Evolutionary conservation across 2,113 vertebrate species (phyloP).

Genomic region (Neolamprologus ventralis): DNA sequence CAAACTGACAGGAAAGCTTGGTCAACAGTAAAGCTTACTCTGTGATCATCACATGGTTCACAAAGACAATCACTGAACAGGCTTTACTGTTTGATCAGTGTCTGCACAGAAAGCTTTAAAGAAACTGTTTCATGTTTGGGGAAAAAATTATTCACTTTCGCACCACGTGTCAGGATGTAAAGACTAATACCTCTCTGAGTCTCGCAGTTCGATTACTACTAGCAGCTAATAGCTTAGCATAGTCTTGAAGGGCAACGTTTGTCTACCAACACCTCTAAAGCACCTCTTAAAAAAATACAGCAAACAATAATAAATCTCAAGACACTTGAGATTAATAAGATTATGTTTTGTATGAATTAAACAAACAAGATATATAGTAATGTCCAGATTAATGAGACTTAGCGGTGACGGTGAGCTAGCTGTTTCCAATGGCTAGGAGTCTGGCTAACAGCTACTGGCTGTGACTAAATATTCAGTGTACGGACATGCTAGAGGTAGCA

Average conservation of each 20-base stretch:
- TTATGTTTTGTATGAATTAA: neutral
- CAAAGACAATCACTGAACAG: neutral
- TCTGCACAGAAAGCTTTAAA: neutral
- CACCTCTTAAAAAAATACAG: neutral
- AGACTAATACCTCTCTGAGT: neutral
- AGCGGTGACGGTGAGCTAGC: neutral
- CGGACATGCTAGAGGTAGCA: neutral
- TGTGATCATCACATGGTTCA: neutral
- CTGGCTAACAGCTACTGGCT: neutral
- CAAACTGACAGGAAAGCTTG: slow-evolving; percentile 18
- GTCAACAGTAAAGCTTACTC: slow-evolving; percentile 26
- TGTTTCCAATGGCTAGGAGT: neutral
- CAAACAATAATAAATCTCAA: neutral
- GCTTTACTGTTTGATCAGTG: neutral
- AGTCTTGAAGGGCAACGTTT: neutral
- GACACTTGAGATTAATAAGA: neutral
- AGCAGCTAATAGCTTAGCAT: neutral
- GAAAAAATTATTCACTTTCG: neutral
- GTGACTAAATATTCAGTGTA: neutral
- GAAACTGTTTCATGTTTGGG: neutral
- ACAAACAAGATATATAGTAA: neutral
- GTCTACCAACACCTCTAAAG: neutral
- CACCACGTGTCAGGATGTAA: neutral
- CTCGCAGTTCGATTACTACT: neutral
- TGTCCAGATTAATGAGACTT: neutral